Evolutionary conservation across 2,888 invertebrate genomes (phyloP).

Genomic region (Spatulosminthurus flaviceps): DNA sequence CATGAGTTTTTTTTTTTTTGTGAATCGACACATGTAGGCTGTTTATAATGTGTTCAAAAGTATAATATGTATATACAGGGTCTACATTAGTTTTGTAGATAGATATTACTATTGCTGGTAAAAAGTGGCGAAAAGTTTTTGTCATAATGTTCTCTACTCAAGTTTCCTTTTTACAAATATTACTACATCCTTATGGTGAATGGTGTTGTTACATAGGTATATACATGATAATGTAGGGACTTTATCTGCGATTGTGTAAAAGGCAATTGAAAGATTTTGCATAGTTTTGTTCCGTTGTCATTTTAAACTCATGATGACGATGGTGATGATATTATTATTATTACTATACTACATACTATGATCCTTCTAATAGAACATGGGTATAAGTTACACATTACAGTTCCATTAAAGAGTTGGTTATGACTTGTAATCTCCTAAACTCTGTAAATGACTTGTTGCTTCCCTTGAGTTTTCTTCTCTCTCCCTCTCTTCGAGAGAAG

Average conservation of each 20-base stretch:
- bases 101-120: too few species aligned
- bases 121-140: background rate
- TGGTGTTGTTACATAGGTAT: background rate
- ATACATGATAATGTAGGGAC: background rate
- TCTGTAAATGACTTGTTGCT: conserved; percentile 7
- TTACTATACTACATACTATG: background rate
- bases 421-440: background rate
- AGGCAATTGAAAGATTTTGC: background rate
- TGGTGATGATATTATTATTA: too few species aligned
- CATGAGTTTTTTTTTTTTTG: too few species aligned
- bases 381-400: background rate
- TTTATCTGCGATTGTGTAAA: background rate
- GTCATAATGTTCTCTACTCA: background rate
- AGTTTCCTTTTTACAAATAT: background rate
- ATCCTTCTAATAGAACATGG: background rate
- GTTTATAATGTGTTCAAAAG: too few species aligned
- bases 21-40: too few species aligned
- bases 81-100: too few species aligned
- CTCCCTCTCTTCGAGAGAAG: too few species aligned
- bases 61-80: too few species aligned
- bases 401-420: background rate
- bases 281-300: background rate
- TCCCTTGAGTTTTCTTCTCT: background rate
- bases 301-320: background rate
- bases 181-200: background rate